Conservation (phyloP, 2,797 vertebrate species). For the Hyperoplus immaculatus region DNA sequence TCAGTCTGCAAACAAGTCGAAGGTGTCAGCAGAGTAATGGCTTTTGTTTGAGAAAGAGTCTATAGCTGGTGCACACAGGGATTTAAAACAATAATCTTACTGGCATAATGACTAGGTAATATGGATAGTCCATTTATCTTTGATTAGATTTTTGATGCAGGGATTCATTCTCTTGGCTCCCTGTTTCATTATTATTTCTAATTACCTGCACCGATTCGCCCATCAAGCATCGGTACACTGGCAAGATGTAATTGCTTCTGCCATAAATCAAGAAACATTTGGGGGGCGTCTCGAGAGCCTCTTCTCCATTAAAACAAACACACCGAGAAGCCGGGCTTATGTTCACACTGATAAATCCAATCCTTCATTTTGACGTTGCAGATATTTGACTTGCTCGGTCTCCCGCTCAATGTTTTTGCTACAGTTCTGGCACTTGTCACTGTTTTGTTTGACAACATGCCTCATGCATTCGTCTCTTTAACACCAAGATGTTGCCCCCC, state of each 20-base stretch:
- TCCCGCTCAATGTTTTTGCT: conserved; percentile 34
- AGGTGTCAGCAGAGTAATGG: conserved; percentile 71
- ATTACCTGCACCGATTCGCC: conserved; percentile 83
- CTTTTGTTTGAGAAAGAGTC: conserved; percentile 73
- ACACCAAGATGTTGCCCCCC: conserved; percentile 15
- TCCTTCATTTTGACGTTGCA: conserved; percentile 67
- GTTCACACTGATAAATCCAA: conserved; percentile 66
- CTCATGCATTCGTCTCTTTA: conserved; percentile 36
- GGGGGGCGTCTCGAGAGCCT: conserved; percentile 59
- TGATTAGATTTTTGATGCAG: conserved; percentile 83
- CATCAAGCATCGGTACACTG: conserved; percentile 74
- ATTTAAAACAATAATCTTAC: conserved; percentile 82
- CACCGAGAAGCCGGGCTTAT: conserved; percentile 57
- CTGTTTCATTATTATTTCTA: conserved; percentile 86
- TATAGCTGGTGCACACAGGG: conserved; percentile 61
- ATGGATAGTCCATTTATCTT: conserved; percentile 83
- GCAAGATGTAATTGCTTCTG: conserved; percentile 83
- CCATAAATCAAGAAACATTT: conserved; percentile 83
- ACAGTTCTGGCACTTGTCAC: conserved; percentile 4
- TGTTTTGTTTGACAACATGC: conserved; percentile 21
- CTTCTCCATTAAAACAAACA: conserved; percentile 71
- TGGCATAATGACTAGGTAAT: conserved; percentile 75
- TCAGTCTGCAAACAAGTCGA: conserved; percentile 76
- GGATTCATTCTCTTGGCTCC: conserved; percentile 78
- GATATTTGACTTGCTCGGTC: conserved; percentile 50